A percentile compares a stretch with the other conserved stretches of the same genome.
These are phyloP conservation scores for Helostoma temminkii DNA, from an alignment of 2,797 vertebrate genomes.

Conservation along the genomic window DNA sequence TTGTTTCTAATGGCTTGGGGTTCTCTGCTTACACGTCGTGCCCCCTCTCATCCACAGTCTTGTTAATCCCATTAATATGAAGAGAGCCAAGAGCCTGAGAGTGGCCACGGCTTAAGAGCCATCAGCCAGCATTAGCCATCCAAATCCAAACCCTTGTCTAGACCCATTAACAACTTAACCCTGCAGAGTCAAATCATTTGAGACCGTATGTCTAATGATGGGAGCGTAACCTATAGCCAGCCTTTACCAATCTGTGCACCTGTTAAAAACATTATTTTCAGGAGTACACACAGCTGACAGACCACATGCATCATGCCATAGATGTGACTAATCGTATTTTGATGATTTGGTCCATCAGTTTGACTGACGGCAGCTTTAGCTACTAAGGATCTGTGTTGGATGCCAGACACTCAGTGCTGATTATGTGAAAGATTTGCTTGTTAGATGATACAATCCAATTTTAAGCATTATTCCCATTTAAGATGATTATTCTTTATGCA, in stretches of 20 bases:
- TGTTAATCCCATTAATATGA: slow-evolving; percentile 86
- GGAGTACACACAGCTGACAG: slow-evolving; percentile 4
- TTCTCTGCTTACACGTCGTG: slow-evolving; percentile 76
- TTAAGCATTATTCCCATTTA: slow-evolving; percentile 56
- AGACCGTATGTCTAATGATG: slow-evolving; percentile 63
- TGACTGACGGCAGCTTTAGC: slow-evolving; percentile 41
- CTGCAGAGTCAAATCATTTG: slow-evolving; percentile 72
- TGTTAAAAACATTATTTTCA: slow-evolving; percentile 25
- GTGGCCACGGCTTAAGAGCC: slow-evolving; percentile 79
- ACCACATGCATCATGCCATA: slow-evolving; percentile 15
- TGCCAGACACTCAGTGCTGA: slow-evolving; percentile 39
- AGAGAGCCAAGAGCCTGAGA: slow-evolving; percentile 78
- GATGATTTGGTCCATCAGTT: slow-evolving; percentile 34
- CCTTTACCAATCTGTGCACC: slow-evolving; percentile 23
- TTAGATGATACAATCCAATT: slow-evolving; percentile 34
- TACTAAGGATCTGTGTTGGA: slow-evolving; percentile 36
- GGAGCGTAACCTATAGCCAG: slow-evolving; percentile 46
- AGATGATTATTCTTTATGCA: slow-evolving; percentile 58
- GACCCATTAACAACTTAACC: slow-evolving; percentile 77
- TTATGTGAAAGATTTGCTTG: slow-evolving; percentile 38
- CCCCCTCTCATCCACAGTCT: slow-evolving; percentile 73
- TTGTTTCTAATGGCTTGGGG: slow-evolving; percentile 77
- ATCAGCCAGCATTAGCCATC: slow-evolving; percentile 80
- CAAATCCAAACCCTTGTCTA: slow-evolving; percentile 84
- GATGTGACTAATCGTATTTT: slow-evolving; percentile 22